A percentile compares a stretch with the other conserved stretches of the same genome.
Evolutionary conservation across 2,113 vertebrate genomes (phyloP).

Genomic region (chimpanzee (Pan troglodytes)): NHGRI_mPanTro3-v2.1_pri NC_072409.2:2545501-2546000

Average conservation of each 20-base stretch:
- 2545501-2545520: not conserved
- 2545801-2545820: not conserved
- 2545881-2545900: not conserved
- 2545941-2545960: no score
- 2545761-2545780: not conserved
- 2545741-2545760: accelerated
- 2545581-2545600: not conserved
- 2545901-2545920: not conserved
- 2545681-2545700: not conserved
- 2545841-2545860: not conserved
- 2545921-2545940: no score
- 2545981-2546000: no score
- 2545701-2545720: not conserved
- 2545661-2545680: not conserved
- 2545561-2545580: accelerated
- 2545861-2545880: not conserved
- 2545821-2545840: accelerated
- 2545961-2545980: no score
- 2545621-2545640: not conserved
- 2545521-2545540: not conserved
- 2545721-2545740: not conserved
- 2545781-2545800: not conserved
- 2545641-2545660: not conserved
- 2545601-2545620: not conserved
- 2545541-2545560: not conserved